Percentiles rank a stretch among this genome's conserved stretches.
These are phyloP conservation scores for Centroberyx gerrardi DNA, from an alignment of 2,797 vertebrate genomes.

Conservation along the genomic window DNA sequence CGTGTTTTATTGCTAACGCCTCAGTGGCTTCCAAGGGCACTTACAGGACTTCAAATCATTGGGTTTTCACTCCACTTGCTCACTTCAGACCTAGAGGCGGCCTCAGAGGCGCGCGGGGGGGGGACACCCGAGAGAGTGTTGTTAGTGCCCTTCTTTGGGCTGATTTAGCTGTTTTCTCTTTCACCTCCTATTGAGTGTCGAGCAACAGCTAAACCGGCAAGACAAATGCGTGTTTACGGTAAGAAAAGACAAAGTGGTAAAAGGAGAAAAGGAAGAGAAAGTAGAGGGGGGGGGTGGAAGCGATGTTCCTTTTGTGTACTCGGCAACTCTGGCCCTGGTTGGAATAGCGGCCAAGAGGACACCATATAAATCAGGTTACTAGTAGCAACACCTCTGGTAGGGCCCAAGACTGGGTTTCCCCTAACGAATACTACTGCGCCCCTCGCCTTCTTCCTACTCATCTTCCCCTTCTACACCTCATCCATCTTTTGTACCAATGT, in stretches of 20 bases:
- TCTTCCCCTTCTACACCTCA: conserved; percentile 15
- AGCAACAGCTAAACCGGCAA: conserved; percentile 64
- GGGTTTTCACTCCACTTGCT: conserved; percentile 73
- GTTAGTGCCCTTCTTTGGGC: conserved; percentile 63
- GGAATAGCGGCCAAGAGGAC: conserved; percentile 67
- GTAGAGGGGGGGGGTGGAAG: conserved; percentile 28
- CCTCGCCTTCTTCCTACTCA: conserved; percentile 34
- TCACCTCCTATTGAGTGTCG: conserved; percentile 59
- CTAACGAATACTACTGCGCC: background rate
- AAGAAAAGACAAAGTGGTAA: conserved; percentile 37
- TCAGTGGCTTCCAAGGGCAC: conserved; percentile 78
- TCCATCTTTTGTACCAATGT: background rate
- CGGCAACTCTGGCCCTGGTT: conserved; percentile 48
- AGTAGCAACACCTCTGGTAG: conserved; percentile 64
- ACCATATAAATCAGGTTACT: conserved; percentile 85
- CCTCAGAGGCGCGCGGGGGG: conserved; percentile 45
- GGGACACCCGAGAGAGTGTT: conserved; percentile 56
- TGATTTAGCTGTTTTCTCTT: conserved; percentile 82
- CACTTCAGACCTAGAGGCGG: conserved; percentile 73
- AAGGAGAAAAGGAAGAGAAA: conserved; percentile 36
- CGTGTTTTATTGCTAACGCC: conserved; percentile 83
- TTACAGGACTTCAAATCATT: conserved; percentile 77
- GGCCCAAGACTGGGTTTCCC: conserved; percentile 21
- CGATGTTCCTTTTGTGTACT: conserved; percentile 75
- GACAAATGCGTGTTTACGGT: conserved; percentile 82